phyloP scores from a whole-genome alignment of 2,888 invertebrate genomes.

The Scotopteryx bipunctaria region DNA sequence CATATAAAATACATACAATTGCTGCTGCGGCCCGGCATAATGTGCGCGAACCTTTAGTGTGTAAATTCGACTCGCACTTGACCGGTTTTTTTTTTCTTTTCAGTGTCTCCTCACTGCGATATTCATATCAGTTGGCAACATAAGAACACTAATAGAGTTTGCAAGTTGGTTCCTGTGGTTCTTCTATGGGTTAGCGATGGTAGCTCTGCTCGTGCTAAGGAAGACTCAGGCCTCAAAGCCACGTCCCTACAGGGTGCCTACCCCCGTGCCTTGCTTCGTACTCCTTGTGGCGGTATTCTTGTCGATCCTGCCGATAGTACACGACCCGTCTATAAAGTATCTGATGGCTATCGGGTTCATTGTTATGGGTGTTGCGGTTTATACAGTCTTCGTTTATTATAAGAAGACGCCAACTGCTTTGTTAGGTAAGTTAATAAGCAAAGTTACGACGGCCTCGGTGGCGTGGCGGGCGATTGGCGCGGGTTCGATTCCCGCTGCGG shows the following conservation, averaged over 20 bases:
- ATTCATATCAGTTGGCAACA: constrained; percentile 89
- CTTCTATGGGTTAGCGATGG: constrained; percentile 93
- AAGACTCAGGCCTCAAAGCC: constrained; percentile 86
- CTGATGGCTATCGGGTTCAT: constrained; percentile 89
- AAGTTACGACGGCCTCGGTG: no score
- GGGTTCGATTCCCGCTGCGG: no score
- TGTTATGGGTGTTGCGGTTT: constrained; percentile 86
- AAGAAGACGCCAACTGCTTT: constrained; percentile 85
- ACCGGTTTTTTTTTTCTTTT: constrained; percentile 43
- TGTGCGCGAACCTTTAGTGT: no score
- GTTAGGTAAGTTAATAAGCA: constrained; percentile 83
- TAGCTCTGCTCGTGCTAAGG: constrained; percentile 88
- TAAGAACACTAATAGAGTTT: constrained; percentile 90
- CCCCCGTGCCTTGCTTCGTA: constrained; percentile 88
- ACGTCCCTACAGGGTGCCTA: constrained; percentile 90
- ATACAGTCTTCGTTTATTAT: constrained; percentile 89
- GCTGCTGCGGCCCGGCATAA: no score
- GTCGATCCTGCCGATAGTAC: constrained; percentile 88
- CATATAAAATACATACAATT: no score
- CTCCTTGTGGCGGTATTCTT: constrained; percentile 88
- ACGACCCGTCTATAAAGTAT: constrained; percentile 90
- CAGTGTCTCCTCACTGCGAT: constrained; percentile 87
- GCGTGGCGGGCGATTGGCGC: no score
- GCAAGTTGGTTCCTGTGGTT: constrained; percentile 95
- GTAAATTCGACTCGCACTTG: no score